Evolutionary conservation across 2,797 vertebrate genomes (phyloP).

Genomic region (Gymnothorax javanicus): DNA sequence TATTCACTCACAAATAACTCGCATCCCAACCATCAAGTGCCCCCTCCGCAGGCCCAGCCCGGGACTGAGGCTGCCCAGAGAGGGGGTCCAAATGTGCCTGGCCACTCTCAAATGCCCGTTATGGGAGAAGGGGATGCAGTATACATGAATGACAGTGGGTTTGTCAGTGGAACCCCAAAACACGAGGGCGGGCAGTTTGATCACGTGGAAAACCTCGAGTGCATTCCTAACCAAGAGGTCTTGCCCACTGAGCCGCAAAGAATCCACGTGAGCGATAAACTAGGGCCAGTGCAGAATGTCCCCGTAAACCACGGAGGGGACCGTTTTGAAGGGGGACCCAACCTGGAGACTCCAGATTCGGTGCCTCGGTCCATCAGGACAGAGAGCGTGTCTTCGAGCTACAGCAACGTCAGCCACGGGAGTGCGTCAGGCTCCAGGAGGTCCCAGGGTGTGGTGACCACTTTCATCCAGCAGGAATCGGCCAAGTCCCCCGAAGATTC

Average conservation of each 20-base stretch:
- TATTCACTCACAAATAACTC: conserved; percentile 45
- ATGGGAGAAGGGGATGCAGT: conserved; percentile 48
- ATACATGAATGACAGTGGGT: conserved; percentile 61
- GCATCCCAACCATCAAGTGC: conserved; percentile 44
- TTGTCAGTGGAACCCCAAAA: conserved; percentile 36
- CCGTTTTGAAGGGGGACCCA: conserved; percentile 76
- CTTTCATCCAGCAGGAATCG: conserved; percentile 95
- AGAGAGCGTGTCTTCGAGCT: conserved; percentile 86
- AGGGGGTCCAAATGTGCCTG: conserved; percentile 1
- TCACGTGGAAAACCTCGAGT: conserved; percentile 91
- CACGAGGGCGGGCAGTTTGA: conserved; percentile 69
- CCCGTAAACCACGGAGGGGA: conserved; percentile 57
- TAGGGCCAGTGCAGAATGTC: conserved; percentile 50
- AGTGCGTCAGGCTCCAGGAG: conserved; percentile 71
- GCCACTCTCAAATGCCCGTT: conserved; percentile 57
- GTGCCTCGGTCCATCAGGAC: conserved; percentile 74
- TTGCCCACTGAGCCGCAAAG: conserved; percentile 76
- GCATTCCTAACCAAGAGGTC: conserved; percentile 90
- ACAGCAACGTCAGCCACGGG: conserved; percentile 83
- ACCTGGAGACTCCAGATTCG: conserved; percentile 83
- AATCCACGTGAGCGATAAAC: conserved; percentile 51
- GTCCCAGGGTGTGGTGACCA: conserved; percentile 81
- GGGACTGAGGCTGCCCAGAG: conserved; percentile 50
- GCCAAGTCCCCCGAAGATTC: conserved; percentile 82
- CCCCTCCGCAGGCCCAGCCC: conserved; percentile 44